A percentile compares a stretch with the other conserved stretches of the same genome.
These are phyloP conservation scores for Acanthurus lineatus DNA, from an alignment of 2,797 vertebrate species.

Conservation along the genomic window DNA sequence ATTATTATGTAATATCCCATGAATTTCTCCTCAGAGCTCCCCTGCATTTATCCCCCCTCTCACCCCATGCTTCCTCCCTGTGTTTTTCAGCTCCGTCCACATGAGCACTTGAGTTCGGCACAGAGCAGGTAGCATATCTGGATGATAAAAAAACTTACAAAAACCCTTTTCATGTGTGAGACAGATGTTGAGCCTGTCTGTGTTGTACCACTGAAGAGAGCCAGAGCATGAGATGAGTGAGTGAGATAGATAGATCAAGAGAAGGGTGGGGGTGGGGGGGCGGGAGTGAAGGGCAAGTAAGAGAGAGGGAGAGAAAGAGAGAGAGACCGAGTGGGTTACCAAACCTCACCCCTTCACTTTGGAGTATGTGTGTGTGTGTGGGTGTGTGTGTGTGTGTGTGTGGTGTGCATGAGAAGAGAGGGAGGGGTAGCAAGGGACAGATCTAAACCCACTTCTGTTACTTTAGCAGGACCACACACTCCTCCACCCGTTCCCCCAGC, in stretches of 20 bases:
- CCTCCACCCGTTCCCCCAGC: slow-evolving; percentile 22
- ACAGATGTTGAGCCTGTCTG: slow-evolving; percentile 79
- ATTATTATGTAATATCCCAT: neutral
- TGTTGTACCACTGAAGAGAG: slow-evolving; percentile 46
- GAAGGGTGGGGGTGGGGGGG: slow-evolving; percentile 3
- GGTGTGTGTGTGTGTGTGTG: slow-evolving; percentile 3
- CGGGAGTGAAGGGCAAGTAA: neutral
- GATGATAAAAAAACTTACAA: slow-evolving; percentile 52
- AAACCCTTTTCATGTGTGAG: slow-evolving; percentile 75
- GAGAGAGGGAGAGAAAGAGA: neutral
- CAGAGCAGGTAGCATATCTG: slow-evolving; percentile 72
- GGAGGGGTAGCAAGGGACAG: slow-evolving; percentile 21
- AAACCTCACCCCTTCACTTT: slow-evolving; percentile 48
- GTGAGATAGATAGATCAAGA: slow-evolving; percentile 49
- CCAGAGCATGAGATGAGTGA: slow-evolving; percentile 49
- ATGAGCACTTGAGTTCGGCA: slow-evolving; percentile 17
- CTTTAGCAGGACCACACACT: slow-evolving; percentile 23
- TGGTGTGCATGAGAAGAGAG: neutral
- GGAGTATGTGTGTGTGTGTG: neutral
- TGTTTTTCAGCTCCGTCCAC: slow-evolving; percentile 30
- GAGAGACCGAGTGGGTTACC: neutral
- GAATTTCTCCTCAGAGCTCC: neutral
- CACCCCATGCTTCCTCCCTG: slow-evolving; percentile 18
- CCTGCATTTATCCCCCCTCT: slow-evolving; percentile 1
- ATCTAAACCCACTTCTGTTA: slow-evolving; percentile 48